Evolutionary conservation across 2,113 vertebrate species (phyloP), one percentile per base, ranked within the genome.

Genomic region (Fregetta grallaria): DNA sequence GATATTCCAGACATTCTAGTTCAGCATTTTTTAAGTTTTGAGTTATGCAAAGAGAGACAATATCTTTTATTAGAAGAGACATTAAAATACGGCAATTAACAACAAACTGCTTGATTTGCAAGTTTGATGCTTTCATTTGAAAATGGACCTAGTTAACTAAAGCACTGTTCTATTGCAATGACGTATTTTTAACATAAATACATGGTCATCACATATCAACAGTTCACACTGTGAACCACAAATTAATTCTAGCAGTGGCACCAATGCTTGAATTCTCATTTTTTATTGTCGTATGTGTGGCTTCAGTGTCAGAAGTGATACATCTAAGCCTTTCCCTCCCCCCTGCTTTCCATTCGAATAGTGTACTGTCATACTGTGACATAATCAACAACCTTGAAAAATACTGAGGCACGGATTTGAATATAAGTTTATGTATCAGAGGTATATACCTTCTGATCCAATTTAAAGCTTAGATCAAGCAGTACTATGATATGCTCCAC

Each of bases 221-320:
- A 88, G 80, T 92, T 97, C 88, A 93, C 56, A 61, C 49, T 75
- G 72, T 27, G 63, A 96, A 67, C 72, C 76, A 85, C 81, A 96
- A 81, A 96, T 97, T 96, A 98, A 97, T 96, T 97, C 94, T 71
- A 96, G 55, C 49, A 81, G 72, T 12, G 32, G 59, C 56, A 29
- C 50, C 7, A 11, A 73, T n/a, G 42, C 76, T 73, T 13, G 15
- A 53, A 86, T 91, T 94, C 91, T 97, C 94, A 89, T 97, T 98
- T 97, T 94, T 97, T 58, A 89, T 90, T 96, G 94, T 94, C 88
- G 56, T 34, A 38, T 20, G 27, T 86, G 73, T 94, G 75, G 30
- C 78, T 97, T 91, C 67, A n/a, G 65, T 92, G 83, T 97, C 95
- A 97, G 88, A 92, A 97, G 45, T 4, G 87, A 79, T 92, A 61